Base-by-base conservation (phyloP, 1,140 invertebrate species). In the Aphelenchoides avenae region DNA sequence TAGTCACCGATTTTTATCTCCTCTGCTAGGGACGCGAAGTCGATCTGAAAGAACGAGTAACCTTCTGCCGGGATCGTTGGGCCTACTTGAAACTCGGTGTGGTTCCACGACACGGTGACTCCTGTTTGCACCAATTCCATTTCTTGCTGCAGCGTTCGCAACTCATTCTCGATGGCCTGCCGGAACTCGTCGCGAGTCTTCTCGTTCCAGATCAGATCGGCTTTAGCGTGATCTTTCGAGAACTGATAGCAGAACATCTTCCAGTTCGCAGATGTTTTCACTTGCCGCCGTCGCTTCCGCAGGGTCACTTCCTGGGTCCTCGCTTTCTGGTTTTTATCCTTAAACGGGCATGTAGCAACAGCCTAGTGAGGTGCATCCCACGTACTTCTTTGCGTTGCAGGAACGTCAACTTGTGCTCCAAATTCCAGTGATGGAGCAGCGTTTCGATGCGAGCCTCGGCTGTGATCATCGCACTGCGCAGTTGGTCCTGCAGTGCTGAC, bases 1-100 rank as follows among this genome's bases (percentile, higher is more conserved):
- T 98, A 99, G 79, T 97, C 92, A 27, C 94, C 93, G 74, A 98
- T 95, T 81, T 89, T 90, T 31, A 98, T 89, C 81, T 98, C 94
- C 71, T 97, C 91, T 53, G 86, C 85, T 36, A 98, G 82, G 76
- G 90, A 92, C 68, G 86, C 84, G 81, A 98, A 99, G 58, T 85
- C 84, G 1, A 94, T 85, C 61, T 73, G 37, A 53, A 58, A 51
- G 64, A 11, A 20, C 5, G 4, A 2, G 13, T 20, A 11, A 20
- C 6, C 41, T 11, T 20, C 7, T 11, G 34, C 11, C 34, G n/a
- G n/a, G 34, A 11, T 36, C n/a, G 11, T 36, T 36, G 11, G 20
- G 43, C 29, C 24, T 31, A 76, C 73, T 36, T 29, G 30, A 50
- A 76, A 82, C 76, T 99, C 95, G 43, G 87, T 84, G 81, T 97